Conservation (phyloP, 2,888 invertebrate species). For the Hydriomena furcata region DNA sequence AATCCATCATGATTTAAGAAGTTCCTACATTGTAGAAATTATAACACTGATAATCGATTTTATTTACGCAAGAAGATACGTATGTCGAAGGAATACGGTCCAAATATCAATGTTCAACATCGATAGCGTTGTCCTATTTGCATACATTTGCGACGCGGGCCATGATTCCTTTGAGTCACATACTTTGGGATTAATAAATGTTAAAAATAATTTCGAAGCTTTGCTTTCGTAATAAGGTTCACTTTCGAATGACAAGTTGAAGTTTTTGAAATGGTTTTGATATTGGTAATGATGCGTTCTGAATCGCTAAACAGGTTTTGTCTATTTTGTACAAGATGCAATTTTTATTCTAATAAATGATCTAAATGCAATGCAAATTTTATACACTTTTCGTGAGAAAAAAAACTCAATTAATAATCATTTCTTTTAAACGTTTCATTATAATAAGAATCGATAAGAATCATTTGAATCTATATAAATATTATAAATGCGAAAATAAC, state of each 20-base stretch:
- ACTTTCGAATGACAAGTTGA: not conserved
- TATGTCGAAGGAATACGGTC: slow-evolving; percentile 22
- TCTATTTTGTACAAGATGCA: slow-evolving; percentile 69
- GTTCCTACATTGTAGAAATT: slow-evolving; percentile 1
- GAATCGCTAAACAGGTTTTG: slow-evolving; percentile 79
- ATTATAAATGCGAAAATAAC: too few species aligned
- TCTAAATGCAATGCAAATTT: slow-evolving; percentile 40
- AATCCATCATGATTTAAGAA: slow-evolving; percentile 53
- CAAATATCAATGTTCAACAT: slow-evolving; percentile 20
- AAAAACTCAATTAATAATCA: slow-evolving; percentile 27
- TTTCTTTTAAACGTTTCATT: too few species aligned
- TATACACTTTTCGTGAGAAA: slow-evolving; percentile 67
- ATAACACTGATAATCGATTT: not conserved
- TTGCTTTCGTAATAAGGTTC: slow-evolving; percentile 31
- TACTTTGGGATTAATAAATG: slow-evolving; percentile 40
- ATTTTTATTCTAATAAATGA: slow-evolving; percentile 59
- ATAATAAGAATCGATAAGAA: too few species aligned
- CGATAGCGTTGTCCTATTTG: slow-evolving; percentile 54
- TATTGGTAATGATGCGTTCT: slow-evolving; percentile 65
- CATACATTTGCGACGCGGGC: slow-evolving; percentile 62
- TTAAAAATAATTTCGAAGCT: slow-evolving; percentile 26
- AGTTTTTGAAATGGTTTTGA: slow-evolving; percentile 19
- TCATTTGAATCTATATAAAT: too few species aligned
- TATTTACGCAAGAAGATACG: slow-evolving; percentile 24
- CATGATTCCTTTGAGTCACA: slow-evolving; percentile 48